These are phyloP conservation scores for Malurus splendens DNA, from an alignment of 2,797 vertebrate genomes.

Conservation along the genomic window DNA sequence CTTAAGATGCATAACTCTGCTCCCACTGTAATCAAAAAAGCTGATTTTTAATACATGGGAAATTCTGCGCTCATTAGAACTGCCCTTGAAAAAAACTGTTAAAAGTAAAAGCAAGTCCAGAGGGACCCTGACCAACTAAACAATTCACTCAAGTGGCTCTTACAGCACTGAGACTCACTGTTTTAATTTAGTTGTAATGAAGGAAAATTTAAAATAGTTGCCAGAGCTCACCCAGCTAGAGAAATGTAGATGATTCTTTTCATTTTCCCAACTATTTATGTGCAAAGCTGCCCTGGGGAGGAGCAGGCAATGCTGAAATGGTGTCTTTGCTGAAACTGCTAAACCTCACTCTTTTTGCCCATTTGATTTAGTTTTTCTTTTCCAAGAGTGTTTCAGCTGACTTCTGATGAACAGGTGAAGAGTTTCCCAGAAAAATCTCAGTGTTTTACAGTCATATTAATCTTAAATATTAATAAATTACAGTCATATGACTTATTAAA, in stretches of 20 bases:
- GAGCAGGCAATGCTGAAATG: neutral
- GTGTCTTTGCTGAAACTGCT: slow-evolving; percentile 11
- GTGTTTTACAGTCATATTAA: neutral
- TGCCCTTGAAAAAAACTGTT: neutral
- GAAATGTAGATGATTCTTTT: neutral
- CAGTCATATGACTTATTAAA: neutral
- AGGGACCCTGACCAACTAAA: neutral
- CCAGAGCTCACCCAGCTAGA: neutral
- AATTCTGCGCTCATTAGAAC: neutral
- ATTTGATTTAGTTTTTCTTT: neutral
- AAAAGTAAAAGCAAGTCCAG: neutral
- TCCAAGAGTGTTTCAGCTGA: neutral
- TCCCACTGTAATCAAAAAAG: neutral
- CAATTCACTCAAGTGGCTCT: neutral
- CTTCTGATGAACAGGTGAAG: slow-evolving; percentile 9
- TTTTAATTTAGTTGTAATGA: neutral
- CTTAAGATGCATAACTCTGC: neutral
- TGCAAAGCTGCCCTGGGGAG: neutral
- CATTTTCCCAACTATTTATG: neutral
- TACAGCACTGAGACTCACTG: neutral
- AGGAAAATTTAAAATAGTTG: neutral
- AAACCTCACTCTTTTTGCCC: neutral
- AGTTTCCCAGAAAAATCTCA: neutral
- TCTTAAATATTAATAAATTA: neutral
- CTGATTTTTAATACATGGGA: neutral